Percentiles rank a stretch among this genome's conserved stretches.
Conservation (phyloP, 2,113 vertebrate genomes). For the Percopsis transmontana region DNA sequence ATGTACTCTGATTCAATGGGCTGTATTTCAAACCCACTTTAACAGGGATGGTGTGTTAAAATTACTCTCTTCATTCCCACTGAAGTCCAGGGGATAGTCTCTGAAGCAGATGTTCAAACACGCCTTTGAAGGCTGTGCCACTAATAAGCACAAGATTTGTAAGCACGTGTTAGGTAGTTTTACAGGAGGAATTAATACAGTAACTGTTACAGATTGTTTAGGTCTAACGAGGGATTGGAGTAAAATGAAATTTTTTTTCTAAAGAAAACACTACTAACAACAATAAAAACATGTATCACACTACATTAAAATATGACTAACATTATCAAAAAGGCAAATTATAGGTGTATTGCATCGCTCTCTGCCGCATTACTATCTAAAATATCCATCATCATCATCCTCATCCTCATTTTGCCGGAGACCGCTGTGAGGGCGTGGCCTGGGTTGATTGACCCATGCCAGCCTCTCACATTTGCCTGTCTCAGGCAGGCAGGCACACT, state of each 20-base stretch:
- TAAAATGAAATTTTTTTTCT: conserved; percentile 10
- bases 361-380: conserved; percentile 54
- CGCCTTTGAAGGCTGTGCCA: no score
- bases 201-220: conserved; percentile 18
- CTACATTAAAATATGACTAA: conserved; percentile 74
- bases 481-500: conserved; percentile 70
- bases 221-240: not conserved
- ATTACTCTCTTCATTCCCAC: no score
- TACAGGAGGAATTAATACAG: conserved; percentile 46
- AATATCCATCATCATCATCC: conserved; percentile 48
- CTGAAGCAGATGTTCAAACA: no score
- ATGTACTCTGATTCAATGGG: not conserved
- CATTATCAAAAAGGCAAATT: conserved; percentile 74
- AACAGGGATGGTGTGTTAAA: no score
- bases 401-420: conserved; percentile 60
- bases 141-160: no score
- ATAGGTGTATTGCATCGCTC: conserved; percentile 60
- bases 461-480: conserved; percentile 58
- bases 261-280: conserved; percentile 10
- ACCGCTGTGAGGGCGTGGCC: conserved; percentile 44
- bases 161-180: not conserved
- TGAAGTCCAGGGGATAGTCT: no score
- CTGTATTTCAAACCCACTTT: no score
- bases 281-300: conserved; percentile 44
- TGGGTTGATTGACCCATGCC: conserved; percentile 59